Evolutionary conservation across 1,140 invertebrate species (phyloP), one percentile per base, ranked within the genome.

Genomic region (Heliothis virescens): DNA sequence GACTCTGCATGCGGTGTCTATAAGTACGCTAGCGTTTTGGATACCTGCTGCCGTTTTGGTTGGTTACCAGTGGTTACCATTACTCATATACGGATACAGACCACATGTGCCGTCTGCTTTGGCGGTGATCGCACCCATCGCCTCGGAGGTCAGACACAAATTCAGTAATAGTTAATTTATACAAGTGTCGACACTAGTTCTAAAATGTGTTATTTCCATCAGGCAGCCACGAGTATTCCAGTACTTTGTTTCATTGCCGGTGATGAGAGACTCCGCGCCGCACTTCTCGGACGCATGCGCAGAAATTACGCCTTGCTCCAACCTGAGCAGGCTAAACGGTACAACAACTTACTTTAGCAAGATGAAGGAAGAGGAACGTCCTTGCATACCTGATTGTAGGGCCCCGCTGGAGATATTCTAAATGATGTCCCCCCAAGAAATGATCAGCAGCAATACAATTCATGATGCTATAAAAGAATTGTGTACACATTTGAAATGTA

Each of bases 191-290:
- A n/a, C n/a, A 62, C 9, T 63, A 41, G 10, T 2, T 63, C n/a
- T 16, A 0, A 10, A 15, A 10, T 63, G 9, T 3, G 60, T 13
- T n/a, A 63, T 26, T 73, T 87, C 50, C 83, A 41, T 41, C 34
- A 95, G 95, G 93, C 92, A 47, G 93, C 94, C 15, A 94, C 94
- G 7, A 91, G 93, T 83, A 89, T 95, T 79, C 95, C 95, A 47
- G 92, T 95, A 26, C 84, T 95, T 15, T 94, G 92, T 86, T 95
- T 94, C 82, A 80, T 95, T 55, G 84, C 89, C 9, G 89, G 85
- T 16, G 94, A 95, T 67, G 92, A 93, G 52, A 87, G 94, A 65
- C 81, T 95, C 12, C 85, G 95, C 34, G 92, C 94, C 47, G 93
- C 94, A 2, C 79, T 95, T 74, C 86, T 95, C 21, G 94, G 95